Conservation (phyloP, 2,888 invertebrate genomes). For the Prosopocoilus inquinatus region DNA sequence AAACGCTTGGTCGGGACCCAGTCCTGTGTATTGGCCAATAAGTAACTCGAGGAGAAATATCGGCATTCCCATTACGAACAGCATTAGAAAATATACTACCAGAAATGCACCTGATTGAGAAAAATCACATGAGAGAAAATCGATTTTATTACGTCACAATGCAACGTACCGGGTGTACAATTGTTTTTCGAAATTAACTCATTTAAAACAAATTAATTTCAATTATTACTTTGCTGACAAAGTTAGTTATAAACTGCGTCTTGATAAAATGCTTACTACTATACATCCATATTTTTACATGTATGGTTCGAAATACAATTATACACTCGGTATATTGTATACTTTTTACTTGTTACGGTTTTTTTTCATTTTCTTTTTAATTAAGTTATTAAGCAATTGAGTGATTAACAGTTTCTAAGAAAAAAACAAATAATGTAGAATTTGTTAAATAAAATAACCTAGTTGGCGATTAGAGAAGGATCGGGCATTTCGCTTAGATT, state of each 20-base stretch:
- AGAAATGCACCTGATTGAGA: constrained; percentile 69
- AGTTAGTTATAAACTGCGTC: no score
- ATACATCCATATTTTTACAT: no score
- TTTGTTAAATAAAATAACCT: constrained; percentile 1
- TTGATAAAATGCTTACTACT: no score
- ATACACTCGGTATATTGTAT: no score
- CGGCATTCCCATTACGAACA: constrained; percentile 74
- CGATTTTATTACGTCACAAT: not conserved
- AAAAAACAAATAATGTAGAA: not conserved
- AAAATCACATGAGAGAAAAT: no score
- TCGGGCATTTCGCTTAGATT: not conserved
- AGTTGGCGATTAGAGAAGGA: constrained; percentile 4
- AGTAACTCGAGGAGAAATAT: constrained; percentile 78
- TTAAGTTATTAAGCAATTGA: not conserved
- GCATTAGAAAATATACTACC: constrained; percentile 71
- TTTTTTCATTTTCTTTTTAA: no score
- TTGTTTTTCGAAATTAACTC: no score
- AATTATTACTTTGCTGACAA: no score
- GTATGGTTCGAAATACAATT: no score
- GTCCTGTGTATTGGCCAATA: constrained; percentile 74
- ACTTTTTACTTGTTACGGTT: no score
- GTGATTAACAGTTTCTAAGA: not conserved
- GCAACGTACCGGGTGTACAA: no score
- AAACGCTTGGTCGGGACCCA: constrained; percentile 69
- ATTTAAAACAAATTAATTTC: no score